These are phyloP conservation scores for Hemibagrus guttatus DNA, from an alignment of 2,797 vertebrate species.

Conservation along the genomic window DNA sequence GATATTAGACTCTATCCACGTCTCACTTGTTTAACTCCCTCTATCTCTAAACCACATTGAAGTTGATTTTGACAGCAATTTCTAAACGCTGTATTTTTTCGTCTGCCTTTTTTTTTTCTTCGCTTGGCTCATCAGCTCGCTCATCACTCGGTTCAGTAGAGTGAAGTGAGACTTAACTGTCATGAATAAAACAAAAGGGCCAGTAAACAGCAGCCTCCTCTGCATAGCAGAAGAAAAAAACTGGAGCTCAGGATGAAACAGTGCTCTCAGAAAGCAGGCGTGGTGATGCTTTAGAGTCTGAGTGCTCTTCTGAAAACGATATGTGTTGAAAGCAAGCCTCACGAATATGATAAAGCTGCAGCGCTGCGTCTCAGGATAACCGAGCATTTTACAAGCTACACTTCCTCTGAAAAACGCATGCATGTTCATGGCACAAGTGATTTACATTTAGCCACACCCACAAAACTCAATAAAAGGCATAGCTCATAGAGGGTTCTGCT, in stretches of 20 bases:
- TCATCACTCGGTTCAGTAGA: constrained; percentile 62
- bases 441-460: not conserved
- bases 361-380: not conserved
- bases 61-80: not conserved
- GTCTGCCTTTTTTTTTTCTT: not conserved
- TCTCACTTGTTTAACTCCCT: not conserved
- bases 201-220: constrained; percentile 68
- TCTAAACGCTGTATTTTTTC: not conserved
- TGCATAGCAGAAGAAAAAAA: constrained; percentile 53
- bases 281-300: not conserved
- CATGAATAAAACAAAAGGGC: constrained; percentile 74
- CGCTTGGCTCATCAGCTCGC: not conserved
- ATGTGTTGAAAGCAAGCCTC: not conserved
- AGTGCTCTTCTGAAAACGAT: not conserved
- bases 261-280: not conserved
- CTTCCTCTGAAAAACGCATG: not conserved
- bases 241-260: not conserved
- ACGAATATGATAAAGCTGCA: not conserved
- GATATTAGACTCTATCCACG: not conserved
- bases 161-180: constrained; percentile 74
- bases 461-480: no score
- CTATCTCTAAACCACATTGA: not conserved
- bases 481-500: not conserved
- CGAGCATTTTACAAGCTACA: not conserved
- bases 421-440: not conserved